These are phyloP conservation scores for Mesorhabditis spiculigera DNA, from an alignment of 2,888 invertebrate species.

Conservation along the genomic window DNA sequence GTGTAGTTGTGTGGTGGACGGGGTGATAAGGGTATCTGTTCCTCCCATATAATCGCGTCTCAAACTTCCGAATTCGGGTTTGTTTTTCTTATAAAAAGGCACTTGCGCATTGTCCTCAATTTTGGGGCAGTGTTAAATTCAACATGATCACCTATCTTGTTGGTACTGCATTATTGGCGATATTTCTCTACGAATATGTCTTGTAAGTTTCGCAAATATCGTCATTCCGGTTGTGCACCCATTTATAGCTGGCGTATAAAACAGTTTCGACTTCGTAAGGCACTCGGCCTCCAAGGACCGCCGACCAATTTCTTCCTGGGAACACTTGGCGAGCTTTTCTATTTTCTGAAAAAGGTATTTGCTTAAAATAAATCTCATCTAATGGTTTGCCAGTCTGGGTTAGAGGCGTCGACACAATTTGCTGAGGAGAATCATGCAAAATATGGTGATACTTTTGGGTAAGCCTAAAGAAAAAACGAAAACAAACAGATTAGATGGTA, in stretches of 20 bases:
- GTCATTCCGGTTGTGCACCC: not conserved
- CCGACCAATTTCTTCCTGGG: not conserved
- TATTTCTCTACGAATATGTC: not conserved
- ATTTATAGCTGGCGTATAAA: not conserved
- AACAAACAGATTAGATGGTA: constrained; percentile 7
- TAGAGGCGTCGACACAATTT: not conserved
- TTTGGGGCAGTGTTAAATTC: too few relatives aligned
- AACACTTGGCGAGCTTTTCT: not conserved
- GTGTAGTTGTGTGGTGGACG: too few relatives aligned
- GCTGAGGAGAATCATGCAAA: not conserved
- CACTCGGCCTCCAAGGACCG: not conserved
- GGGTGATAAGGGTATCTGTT: too few relatives aligned
- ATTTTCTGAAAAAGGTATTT: not conserved
- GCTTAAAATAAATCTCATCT: not conserved
- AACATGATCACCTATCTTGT: not conserved
- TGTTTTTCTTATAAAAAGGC: too few relatives aligned
- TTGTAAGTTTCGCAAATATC: not conserved
- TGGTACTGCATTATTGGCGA: not conserved
- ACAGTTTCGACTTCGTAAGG: not conserved
- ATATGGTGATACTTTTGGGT: not conserved
- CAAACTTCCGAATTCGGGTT: too few relatives aligned
- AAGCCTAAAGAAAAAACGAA: not conserved
- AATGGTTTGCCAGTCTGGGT: not conserved
- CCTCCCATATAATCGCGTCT: too few relatives aligned
- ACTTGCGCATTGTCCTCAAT: too few relatives aligned